These are phyloP conservation scores for Sarcophaga caerulescens DNA, from an alignment of 2,888 invertebrate genomes.

Conservation along the genomic window DNA sequence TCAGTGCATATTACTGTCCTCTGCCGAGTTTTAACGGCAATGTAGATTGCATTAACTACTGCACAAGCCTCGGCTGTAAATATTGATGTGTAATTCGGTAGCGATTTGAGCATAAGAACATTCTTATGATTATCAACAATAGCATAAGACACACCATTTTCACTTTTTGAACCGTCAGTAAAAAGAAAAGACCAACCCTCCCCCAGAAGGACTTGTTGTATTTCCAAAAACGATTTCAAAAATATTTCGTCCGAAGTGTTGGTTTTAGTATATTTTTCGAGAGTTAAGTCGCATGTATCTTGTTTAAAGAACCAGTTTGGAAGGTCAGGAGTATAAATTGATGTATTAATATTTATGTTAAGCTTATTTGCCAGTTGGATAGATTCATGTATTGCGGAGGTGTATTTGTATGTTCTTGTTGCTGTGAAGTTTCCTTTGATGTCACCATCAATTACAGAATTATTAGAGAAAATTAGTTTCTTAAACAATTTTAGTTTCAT, in stretches of 20 bases:
- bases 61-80: slow-evolving; percentile 19
- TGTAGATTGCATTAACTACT: slow-evolving; percentile 1
- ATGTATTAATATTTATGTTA: too few species aligned
- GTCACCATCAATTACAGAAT: slow-evolving; percentile 1
- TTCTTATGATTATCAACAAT: not conserved
- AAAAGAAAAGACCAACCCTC: slow-evolving; percentile 16
- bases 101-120: not conserved
- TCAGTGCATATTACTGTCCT: slow-evolving; percentile 8
- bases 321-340: too few species aligned
- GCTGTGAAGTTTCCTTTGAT: not conserved
- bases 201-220: not conserved
- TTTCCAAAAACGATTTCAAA: slow-evolving; percentile 4
- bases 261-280: not conserved
- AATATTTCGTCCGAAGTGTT: not conserved
- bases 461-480: slow-evolving; percentile 14
- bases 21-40: not conserved
- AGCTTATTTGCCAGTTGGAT: not conserved
- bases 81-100: slow-evolving; percentile 11
- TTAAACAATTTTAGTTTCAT: not conserved
- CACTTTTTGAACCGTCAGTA: slow-evolving; percentile 9
- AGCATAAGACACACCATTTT: not conserved
- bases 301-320: not conserved
- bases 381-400: slow-evolving; percentile 11
- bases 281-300: too few species aligned
- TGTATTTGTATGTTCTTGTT: not conserved